Conservation (phyloP, 2,888 invertebrate species). For the Minunthozetes semirufus region DNA sequence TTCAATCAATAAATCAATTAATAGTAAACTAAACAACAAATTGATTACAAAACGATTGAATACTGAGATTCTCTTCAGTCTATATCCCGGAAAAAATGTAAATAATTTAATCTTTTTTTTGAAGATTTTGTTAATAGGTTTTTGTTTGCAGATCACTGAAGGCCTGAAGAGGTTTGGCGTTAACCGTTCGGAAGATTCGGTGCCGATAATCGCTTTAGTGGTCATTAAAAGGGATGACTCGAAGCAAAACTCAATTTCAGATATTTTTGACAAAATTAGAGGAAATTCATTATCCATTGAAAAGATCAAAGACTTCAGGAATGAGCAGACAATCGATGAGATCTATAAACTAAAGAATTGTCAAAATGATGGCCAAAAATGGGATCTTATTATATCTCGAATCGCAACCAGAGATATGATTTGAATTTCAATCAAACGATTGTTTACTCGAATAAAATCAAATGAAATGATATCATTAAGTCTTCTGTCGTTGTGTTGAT, state of each 20-base stretch:
- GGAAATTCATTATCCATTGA: not conserved
- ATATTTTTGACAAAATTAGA: not conserved
- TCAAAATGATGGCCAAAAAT: not conserved
- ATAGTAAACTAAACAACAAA: conserved; percentile 1
- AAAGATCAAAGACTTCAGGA: not conserved
- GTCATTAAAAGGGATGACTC: not conserved
- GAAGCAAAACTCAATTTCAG: not conserved
- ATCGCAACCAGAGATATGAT: conserved; percentile 10
- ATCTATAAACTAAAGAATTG: not conserved
- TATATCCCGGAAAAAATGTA: not conserved
- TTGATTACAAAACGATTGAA: conserved; percentile 17
- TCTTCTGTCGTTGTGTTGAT: too few relatives aligned
- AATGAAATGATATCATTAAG: too few relatives aligned
- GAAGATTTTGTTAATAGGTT: not conserved
- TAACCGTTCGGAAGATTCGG: not conserved
- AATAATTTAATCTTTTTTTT: not conserved
- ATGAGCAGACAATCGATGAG: not conserved
- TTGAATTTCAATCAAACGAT: too few relatives aligned
- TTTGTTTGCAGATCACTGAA: not conserved
- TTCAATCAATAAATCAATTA: conserved; percentile 9
- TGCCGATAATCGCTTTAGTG: not conserved
- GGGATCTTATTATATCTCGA: conserved; percentile 5
- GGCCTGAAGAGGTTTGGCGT: conserved; percentile 10
- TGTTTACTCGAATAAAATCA: too few relatives aligned
- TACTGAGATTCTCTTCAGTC: not conserved